Base-by-base conservation (phyloP, 2,888 invertebrate genomes). In the Microctonus aethiopoides region DNA sequence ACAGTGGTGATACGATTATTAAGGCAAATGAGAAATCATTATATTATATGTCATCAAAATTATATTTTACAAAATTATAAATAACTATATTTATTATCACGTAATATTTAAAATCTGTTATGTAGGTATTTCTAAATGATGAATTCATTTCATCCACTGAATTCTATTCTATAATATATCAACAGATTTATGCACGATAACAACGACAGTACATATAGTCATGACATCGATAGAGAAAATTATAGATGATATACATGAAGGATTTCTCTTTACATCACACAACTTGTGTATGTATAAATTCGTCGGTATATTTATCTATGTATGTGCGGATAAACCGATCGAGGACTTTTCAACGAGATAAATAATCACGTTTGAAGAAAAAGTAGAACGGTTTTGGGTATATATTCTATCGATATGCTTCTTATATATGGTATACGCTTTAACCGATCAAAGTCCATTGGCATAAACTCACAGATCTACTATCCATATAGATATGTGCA, bases 361-460 rank as follows among this genome's bases (percentile, higher is more conserved):
- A 46, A 59, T 63, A 54, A 65, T 57, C 52, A 51, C 61, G 32
- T 66, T 16, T 39, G 20, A 11, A 29, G 59, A 13, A 20, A 60
- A 39, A 39, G 20, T 16, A 26, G 26, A 41, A 39, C 32, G 34
- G 22, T 22, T 29, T 34, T 32, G 10, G 20, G n/a, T n/a, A 46
- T 46, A 46, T 46, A n/a, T 16, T 16, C 16, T n/a, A 5, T n/a
- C 16, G 16, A 4, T n/a, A 46, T 46, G 20, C 16, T 34, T 1
- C 32, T 22, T 24, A 20, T 34, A 41, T 10, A n/a, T n/a, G n/a
- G n/a, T n/a, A 24, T 20, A 36, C 39, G 24, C 9, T 41, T 24
- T 11, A 51, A 29, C 66, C 57, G 57, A 66, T 57, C 57, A 46
- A 64, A 64, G 64, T 66, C 66, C 54, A 64, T 64, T 36, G 29